Conservation (phyloP, 2,888 invertebrate genomes). For the Drosophila atripex region DNA sequence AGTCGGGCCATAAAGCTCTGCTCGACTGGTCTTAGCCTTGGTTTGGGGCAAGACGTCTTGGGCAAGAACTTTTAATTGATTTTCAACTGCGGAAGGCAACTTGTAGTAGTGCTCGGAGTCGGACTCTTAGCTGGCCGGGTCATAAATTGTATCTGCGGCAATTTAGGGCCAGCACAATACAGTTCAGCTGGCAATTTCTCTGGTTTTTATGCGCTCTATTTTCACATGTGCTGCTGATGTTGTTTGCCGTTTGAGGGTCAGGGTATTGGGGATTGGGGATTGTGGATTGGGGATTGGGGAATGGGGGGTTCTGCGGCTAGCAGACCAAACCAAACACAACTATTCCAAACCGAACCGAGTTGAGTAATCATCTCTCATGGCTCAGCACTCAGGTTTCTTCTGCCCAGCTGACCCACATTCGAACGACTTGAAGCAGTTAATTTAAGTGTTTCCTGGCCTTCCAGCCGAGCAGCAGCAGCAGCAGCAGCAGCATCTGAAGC, state of each 20-base stretch:
- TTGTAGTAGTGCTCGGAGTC: conserved; percentile 37
- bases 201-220: conserved; percentile 67
- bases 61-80: conserved; percentile 76
- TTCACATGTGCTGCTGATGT: conserved; percentile 47
- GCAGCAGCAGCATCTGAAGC: conserved; percentile 18
- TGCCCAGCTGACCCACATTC: conserved; percentile 73
- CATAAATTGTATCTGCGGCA: conserved; percentile 76
- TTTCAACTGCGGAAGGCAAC: conserved; percentile 58
- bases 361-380: conserved; percentile 74
- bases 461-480: conserved; percentile 17
- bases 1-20: conserved; percentile 36
- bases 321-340: conserved; percentile 32
- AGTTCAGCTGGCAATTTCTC: conserved; percentile 17
- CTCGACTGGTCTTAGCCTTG: conserved; percentile 37
- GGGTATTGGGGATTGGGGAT: not conserved
- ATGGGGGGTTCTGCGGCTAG: conserved; percentile 56
- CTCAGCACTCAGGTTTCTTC: conserved; percentile 70
- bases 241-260: conserved; percentile 29
- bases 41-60: conserved; percentile 50
- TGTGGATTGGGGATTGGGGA: conserved; percentile 1
- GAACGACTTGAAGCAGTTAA: conserved; percentile 65
- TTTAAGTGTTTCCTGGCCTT: conserved; percentile 75
- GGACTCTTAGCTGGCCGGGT: conserved; percentile 64
- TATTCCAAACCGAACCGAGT: conserved; percentile 43
- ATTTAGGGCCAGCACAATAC: conserved; percentile 63